phyloP scores from a whole-genome alignment of 2,113 vertebrate genomes.

The Orientallactaga bullata region DNA sequence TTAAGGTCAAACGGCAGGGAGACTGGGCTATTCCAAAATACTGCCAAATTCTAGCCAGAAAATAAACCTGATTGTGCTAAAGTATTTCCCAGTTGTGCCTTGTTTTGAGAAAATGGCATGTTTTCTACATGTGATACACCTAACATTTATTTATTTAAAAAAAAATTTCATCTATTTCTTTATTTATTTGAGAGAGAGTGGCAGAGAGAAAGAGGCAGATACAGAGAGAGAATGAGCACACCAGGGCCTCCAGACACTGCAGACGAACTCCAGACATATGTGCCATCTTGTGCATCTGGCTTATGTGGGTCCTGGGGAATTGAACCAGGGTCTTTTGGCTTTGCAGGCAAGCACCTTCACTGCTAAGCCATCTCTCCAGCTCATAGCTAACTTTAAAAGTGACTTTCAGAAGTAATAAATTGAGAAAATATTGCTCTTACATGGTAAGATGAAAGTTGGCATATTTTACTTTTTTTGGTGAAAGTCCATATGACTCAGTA shows the following conservation, averaged over 20 bases:
- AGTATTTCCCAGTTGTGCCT: neutral
- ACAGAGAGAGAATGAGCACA: too few species aligned
- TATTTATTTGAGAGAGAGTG: too few species aligned
- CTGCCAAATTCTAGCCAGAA: neutral
- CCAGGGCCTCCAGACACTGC: too few species aligned
- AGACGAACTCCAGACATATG: too few species aligned
- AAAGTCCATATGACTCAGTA: neutral
- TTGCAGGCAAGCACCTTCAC: too few species aligned
- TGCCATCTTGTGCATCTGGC: too few species aligned
- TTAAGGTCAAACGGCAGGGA: neutral
- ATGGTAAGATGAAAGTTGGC: neutral
- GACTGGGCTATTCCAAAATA: neutral
- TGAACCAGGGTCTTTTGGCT: too few species aligned
- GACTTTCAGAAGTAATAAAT: conserved; percentile 27
- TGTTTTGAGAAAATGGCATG: neutral
- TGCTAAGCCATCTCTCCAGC: too few species aligned
- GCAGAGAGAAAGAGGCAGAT: too few species aligned
- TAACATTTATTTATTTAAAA: neutral
- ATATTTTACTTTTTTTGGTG: conserved; percentile 34
- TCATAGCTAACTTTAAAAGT: too few species aligned
- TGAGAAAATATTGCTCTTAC: neutral
- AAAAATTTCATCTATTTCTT: too few species aligned
- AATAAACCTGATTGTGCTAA: neutral
- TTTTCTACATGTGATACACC: neutral
- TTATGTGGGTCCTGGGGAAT: too few species aligned